Base-by-base conservation (phyloP, 2,797 vertebrate species). In the Helarctos malayanus region DNA sequence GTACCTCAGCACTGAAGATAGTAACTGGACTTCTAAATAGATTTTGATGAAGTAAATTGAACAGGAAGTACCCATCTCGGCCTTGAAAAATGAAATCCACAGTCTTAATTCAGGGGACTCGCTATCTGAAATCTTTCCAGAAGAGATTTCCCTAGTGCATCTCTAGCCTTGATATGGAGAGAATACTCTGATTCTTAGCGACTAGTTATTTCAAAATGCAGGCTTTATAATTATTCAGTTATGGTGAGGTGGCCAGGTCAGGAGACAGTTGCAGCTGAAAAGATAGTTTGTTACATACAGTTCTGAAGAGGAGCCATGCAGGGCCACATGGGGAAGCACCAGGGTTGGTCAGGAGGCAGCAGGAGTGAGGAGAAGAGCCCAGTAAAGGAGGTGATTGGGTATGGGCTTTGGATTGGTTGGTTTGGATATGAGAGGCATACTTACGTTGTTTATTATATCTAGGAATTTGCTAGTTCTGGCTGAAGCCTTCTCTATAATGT, bases 151-250 rank as follows among this genome's bases (percentile, higher is more conserved):
- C 23, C 25, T 82, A 65, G 12, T 80, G 11, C 4, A 23, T 29
- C 32, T 83, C 52, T 80, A 83, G 15, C 15, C 41, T 73, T 88
- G 56, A 89, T 59, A 83, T 45, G 32, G 35, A 91, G 69, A 91
- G 56, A 93, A 61, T 68, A 63, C 32, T 92, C 63, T 29, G 49
- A 85, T 94, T 89, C 49, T 94, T 59, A 82, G 16, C 94, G 35
- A 71, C 61, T 73, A 49, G 52, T 71, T 93, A 65, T 78, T 97
- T 95, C 71, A 76, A 73, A 93, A 80, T 80, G 41, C 25, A 91
- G 56, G 7, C 63, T 90, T 95, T 90, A 71, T 84, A 75, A 56
- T 83, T 69, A 65, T 54, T 83, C 13, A 38, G 16, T 11, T 52
- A 75, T 45, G 15, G 35, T 93, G 49, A 91, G 18, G 41, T 41